These are phyloP conservation scores for Mythimna pallens DNA, from an alignment of 2,888 invertebrate species.

Conservation along the genomic window DNA sequence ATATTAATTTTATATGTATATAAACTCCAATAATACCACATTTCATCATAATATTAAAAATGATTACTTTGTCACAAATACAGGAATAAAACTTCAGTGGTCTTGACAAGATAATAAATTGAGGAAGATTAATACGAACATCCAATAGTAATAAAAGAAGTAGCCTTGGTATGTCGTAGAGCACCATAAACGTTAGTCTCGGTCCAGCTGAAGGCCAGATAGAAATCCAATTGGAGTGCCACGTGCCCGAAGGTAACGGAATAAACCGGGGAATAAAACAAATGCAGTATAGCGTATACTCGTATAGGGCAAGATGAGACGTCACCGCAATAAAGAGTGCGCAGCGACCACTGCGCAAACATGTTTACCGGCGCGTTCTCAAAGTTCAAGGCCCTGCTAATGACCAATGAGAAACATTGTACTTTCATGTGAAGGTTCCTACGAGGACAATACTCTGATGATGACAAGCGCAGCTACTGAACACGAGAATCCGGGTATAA, in stretches of 20 bases:
- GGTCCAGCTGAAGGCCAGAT: constrained; percentile 60
- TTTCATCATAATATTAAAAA: constrained; percentile 22
- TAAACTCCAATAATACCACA: constrained; percentile 20
- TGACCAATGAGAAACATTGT: constrained; percentile 78
- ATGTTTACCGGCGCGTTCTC: constrained; percentile 85
- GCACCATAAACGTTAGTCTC: constrained; percentile 63
- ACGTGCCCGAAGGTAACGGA: constrained; percentile 77
- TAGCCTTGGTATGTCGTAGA: constrained; percentile 60
- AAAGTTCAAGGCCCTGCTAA: constrained; percentile 88
- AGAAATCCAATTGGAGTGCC: constrained; percentile 64
- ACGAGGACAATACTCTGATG: constrained; percentile 33
- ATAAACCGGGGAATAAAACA: constrained; percentile 75
- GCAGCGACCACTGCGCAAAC: constrained; percentile 86
- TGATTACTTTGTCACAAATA: constrained; percentile 13
- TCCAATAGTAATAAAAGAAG: constrained; percentile 53
- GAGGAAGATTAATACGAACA: constrained; percentile 43
- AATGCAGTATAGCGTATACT: constrained; percentile 56
- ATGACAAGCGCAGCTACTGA: neutral
- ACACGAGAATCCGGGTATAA: neutral
- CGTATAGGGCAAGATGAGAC: constrained; percentile 73
- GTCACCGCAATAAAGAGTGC: constrained; percentile 84
- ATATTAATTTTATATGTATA: constrained; percentile 4
- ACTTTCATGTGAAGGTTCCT: constrained; percentile 73
- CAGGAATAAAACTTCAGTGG: constrained; percentile 13
- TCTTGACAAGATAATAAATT: constrained; percentile 43